Base-by-base conservation (phyloP, 2,797 vertebrate genomes). In the Pteropus rufus region DNA sequence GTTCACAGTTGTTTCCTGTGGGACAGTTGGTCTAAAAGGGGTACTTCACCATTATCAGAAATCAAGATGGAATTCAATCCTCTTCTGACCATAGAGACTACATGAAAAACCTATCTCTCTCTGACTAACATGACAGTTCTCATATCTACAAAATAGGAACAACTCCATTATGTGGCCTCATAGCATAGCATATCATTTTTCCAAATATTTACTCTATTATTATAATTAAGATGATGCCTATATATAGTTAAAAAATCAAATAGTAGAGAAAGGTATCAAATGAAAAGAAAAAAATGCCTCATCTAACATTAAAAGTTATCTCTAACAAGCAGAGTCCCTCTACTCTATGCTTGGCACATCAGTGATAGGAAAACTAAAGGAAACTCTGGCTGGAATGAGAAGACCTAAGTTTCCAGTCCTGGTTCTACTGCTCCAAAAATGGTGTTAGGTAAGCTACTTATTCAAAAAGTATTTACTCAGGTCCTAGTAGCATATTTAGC, bases 341-440 rank as follows among this genome's bases (percentile, higher is more conserved):
- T 52, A 64, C 49, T 86, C 58, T 64, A 70, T 46, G 72, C 36
- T 75, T 96, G 86, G 73, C 62, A 70, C 10, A 80, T 36, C 70
- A 86, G 19, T 70, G 24, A 77, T 21, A 83, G 49, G 21, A 91
- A 85, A 81, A 85, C 56, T 36, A 81, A 70, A 92, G 16, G 70
- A 80, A 87, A 93, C 12, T 52, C 29, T 88, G 60, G 58, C 94
- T 54, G 60, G 21, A 94, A 96, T 82, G 44, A 93, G 34, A 93
- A 93, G 80, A 75, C 5, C 34, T 31, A 90, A 75, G 65, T 94
- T 83, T 90, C 76, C 23, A 97, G 67, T 88, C 62, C 85, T 89
- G 26, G 41, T 69, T 77, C 73, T 60, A 46, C 87, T 82, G 34
- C 36, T 93, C 80, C 56, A 90, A 94, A 93, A 94, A 81, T 46